Evolutionary conservation across 2,888 invertebrate species (phyloP).

Genomic region (Agonum fuliginosum): DNA sequence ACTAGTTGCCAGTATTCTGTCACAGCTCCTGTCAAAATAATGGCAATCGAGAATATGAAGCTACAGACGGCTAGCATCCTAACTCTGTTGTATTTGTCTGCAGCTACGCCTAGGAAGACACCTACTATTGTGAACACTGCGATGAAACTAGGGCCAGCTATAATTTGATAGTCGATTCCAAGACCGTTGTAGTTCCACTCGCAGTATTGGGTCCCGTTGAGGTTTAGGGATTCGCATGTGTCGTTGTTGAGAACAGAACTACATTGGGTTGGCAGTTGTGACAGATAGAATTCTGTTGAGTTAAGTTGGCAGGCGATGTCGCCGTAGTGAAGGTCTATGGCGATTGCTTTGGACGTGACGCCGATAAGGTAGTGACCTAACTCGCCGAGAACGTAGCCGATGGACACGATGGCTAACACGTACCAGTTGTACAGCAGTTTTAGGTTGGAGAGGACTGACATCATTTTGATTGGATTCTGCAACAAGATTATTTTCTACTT

Average conservation of each 20-base stretch:
- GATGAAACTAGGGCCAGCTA: conserved; percentile 95
- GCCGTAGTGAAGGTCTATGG: conserved; percentile 89
- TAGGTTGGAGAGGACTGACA: conserved; percentile 76
- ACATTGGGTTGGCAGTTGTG: conserved; percentile 76
- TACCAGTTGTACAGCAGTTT: conserved; percentile 85
- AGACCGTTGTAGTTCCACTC: conserved; percentile 96
- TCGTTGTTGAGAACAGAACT: conserved; percentile 74
- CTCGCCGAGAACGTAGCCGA: conserved; percentile 91
- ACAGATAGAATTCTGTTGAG: conserved; percentile 75
- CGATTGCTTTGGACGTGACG: conserved; percentile 90
- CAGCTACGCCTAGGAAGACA: conserved; percentile 87
- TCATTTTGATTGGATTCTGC: conserved; percentile 66
- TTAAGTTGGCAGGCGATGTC: conserved; percentile 90
- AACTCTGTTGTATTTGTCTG: conserved; percentile 87
- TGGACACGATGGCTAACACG: conserved; percentile 85
- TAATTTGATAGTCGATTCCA: conserved; percentile 92
- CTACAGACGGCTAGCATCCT: conserved; percentile 85
- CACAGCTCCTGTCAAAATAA: conserved; percentile 89
- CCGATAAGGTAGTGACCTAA: conserved; percentile 92
- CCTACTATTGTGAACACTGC: conserved; percentile 93
- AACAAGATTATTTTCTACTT: conserved; percentile 44
- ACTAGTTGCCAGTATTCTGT: conserved; percentile 93
- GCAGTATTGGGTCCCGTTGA: conserved; percentile 87
- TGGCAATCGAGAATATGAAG: conserved; percentile 86
- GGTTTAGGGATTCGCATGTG: conserved; percentile 79